These are phyloP conservation scores for Galeruca laticollis DNA, from an alignment of 2,888 invertebrate genomes.

Conservation along the genomic window DNA sequence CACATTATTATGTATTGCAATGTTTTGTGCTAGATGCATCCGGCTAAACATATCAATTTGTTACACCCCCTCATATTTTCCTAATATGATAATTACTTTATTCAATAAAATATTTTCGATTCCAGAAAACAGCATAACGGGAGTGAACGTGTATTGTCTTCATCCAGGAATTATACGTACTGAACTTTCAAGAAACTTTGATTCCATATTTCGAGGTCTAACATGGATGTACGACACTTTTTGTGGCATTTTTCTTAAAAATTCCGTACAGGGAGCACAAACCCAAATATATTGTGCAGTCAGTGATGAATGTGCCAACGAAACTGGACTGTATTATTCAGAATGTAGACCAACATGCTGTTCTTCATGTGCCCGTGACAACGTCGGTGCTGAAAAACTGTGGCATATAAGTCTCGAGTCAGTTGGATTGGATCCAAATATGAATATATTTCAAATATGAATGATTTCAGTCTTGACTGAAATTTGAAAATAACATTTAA, in stretches of 20 bases:
- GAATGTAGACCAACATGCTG: slow-evolving; percentile 71
- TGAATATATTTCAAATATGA: no score
- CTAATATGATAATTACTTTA: neutral
- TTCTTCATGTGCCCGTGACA: slow-evolving; percentile 68
- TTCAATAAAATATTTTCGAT: slow-evolving; percentile 23
- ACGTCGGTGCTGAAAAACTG: slow-evolving; percentile 70
- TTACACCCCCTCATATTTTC: no score
- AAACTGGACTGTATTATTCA: slow-evolving; percentile 72
- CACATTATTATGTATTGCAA: no score
- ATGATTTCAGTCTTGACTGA: no score
- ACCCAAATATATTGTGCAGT: slow-evolving; percentile 80
- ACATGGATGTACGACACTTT: slow-evolving; percentile 63
- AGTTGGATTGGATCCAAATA: slow-evolving; percentile 64
- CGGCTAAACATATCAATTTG: no score
- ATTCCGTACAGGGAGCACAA: slow-evolving; percentile 74
- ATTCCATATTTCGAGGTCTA: slow-evolving; percentile 66
- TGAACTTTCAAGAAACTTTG: slow-evolving; percentile 76
- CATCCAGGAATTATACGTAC: slow-evolving; percentile 84
- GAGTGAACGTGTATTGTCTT: slow-evolving; percentile 76
- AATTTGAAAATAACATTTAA: no score
- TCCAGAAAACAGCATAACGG: slow-evolving; percentile 61
- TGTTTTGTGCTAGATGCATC: no score
- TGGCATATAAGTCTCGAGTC: slow-evolving; percentile 73
- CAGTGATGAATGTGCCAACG: slow-evolving; percentile 73
- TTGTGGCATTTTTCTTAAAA: slow-evolving; percentile 41